Conservation (phyloP, 2,113 vertebrate genomes). For the Lagopus muta region DNA sequence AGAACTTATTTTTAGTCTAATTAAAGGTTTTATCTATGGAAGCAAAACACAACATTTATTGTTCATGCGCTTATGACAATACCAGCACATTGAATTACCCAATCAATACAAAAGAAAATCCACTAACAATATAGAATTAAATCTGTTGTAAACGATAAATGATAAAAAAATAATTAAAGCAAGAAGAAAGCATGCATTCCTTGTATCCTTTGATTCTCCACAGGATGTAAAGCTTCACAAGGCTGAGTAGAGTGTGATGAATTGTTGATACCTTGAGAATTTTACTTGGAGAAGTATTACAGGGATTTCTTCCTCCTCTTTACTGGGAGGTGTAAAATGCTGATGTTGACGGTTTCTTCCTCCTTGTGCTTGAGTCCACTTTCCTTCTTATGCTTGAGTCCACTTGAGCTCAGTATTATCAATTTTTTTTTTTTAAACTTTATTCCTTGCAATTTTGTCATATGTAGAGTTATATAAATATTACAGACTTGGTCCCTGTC, state of each 20-base stretch:
- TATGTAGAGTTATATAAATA: rapidly evolving
- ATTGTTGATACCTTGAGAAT: background rate
- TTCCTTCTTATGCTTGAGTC: background rate
- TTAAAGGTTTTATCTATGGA: background rate
- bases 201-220: background rate
- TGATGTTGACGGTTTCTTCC: background rate
- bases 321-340: background rate
- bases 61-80: background rate
- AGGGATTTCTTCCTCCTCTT: background rate
- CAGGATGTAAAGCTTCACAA: background rate
- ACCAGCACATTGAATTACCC: background rate
- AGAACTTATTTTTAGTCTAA: background rate
- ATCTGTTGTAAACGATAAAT: background rate
- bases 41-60: background rate
- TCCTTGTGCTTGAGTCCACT: background rate
- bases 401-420: background rate
- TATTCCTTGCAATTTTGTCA: background rate
- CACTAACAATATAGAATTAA: background rate
- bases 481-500: background rate
- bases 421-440: background rate
- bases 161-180: background rate
- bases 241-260: background rate
- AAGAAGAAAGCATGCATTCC: background rate
- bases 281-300: background rate
- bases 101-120: background rate